phyloP scores from a whole-genome alignment of 1,140 invertebrate genomes.

The Myzus persicae region DNA sequence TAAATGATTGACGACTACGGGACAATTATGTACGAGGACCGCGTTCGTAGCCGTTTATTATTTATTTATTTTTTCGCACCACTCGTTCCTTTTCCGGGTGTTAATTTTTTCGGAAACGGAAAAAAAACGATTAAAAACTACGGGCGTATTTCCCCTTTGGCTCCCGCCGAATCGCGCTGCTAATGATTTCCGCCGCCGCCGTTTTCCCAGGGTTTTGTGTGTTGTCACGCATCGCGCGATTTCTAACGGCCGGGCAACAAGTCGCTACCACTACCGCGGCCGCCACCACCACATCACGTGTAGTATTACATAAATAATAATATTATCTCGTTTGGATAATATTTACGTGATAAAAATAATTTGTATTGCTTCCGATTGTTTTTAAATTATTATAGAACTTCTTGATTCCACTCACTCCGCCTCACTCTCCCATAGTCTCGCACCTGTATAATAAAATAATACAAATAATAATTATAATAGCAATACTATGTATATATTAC shows the following conservation, averaged over 20 bases:
- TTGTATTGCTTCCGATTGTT: background rate
- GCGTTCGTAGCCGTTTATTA: background rate
- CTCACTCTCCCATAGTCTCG: background rate
- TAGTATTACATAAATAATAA: background rate
- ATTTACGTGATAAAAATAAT: background rate
- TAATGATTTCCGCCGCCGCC: slow-evolving; percentile 42
- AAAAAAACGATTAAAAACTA: slow-evolving; percentile 54
- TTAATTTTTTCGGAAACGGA: slow-evolving; percentile 52
- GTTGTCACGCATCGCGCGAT: slow-evolving; percentile 21
- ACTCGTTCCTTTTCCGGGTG: slow-evolving; percentile 52
- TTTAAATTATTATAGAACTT: background rate
- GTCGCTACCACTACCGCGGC: background rate
- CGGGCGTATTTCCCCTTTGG: slow-evolving; percentile 37
- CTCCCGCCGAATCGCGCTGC: background rate
- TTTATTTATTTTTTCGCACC: slow-evolving; percentile 15
- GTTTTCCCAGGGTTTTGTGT: slow-evolving; percentile 52
- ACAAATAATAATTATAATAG: background rate
- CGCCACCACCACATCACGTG: background rate
- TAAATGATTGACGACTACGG: slow-evolving; percentile 55
- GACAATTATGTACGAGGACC: background rate
- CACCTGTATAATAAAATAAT: background rate
- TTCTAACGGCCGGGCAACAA: slow-evolving; percentile 46
- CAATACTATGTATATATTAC: background rate
- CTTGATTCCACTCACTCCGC: background rate
- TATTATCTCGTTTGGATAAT: background rate